A percentile compares a stretch with the other conserved stretches of the same genome.
Conservation (phyloP, 2,888 invertebrate species). For the Hanleya hanleyi region DNA sequence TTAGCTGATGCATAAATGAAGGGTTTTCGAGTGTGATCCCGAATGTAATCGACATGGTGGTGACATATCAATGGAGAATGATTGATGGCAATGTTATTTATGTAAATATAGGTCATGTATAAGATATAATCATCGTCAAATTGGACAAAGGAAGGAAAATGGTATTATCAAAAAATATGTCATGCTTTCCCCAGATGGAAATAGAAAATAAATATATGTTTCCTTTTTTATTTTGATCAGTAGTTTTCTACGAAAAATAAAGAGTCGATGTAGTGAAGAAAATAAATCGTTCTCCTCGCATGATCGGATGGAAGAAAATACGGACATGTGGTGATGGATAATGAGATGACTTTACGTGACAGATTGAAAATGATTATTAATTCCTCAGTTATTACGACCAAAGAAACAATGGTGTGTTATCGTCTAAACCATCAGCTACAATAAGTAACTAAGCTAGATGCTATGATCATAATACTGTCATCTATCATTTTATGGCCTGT, state of each 20-base stretch:
- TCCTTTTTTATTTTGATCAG: background rate
- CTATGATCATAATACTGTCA: background rate
- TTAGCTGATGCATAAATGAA: no score
- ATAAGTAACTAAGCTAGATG: background rate
- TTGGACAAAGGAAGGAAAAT: background rate
- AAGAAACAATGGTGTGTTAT: no score
- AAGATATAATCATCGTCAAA: background rate
- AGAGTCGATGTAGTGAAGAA: background rate
- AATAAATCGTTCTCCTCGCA: background rate
- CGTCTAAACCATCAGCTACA: no score
- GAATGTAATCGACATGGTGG: no score
- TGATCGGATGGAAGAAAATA: background rate
- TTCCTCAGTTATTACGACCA: no score
- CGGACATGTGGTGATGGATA: no score
- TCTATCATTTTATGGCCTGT: background rate
- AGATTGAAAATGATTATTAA: no score
- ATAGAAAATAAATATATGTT: constrained; percentile 9
- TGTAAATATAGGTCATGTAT: background rate
- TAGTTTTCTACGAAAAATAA: background rate
- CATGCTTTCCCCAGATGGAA: constrained; percentile 6
- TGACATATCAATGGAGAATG: no score
- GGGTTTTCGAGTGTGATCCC: no score
- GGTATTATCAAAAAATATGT: constrained; percentile 9
- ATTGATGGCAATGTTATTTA: no score
- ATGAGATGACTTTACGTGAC: no score